phyloP scores from a whole-genome alignment of 2,888 invertebrate genomes.

The Corythucha ciliata region DNA sequence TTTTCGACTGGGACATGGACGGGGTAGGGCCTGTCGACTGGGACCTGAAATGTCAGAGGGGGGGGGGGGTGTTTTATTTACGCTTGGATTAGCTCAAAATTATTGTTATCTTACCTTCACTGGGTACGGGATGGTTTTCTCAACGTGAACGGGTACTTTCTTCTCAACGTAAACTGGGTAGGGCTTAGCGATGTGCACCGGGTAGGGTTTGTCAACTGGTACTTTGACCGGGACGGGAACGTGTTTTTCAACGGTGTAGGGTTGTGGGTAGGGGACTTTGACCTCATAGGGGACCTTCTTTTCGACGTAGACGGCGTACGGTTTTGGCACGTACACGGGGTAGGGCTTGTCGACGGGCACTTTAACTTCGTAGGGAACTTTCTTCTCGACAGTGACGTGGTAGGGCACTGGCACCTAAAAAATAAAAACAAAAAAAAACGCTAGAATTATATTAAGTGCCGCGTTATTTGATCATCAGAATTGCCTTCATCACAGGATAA shows the following conservation, averaged over 20 bases:
- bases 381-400: slow-evolving; percentile 46
- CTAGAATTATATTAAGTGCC: no score
- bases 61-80: slow-evolving; percentile 49
- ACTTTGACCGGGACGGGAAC: slow-evolving; percentile 57
- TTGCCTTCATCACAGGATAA: no score
- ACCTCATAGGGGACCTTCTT: slow-evolving; percentile 52
- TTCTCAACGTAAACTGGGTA: slow-evolving; percentile 68
- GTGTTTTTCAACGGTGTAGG: slow-evolving; percentile 39
- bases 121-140: slow-evolving; percentile 56
- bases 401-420: slow-evolving; percentile 68
- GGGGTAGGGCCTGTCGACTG: slow-evolving; percentile 65
- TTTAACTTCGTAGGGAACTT: slow-evolving; percentile 63
- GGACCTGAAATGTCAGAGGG: slow-evolving; percentile 57
- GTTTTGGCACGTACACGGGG: slow-evolving; percentile 64
- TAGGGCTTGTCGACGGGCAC: slow-evolving; percentile 47
- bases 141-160: slow-evolving; percentile 53
- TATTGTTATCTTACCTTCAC: no score
- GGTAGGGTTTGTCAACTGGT: slow-evolving; percentile 44
- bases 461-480: no score
- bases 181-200: slow-evolving; percentile 63
- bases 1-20: slow-evolving; percentile 62
- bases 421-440: no score
- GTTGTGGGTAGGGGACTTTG: slow-evolving; percentile 52
- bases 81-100: no score
- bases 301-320: slow-evolving; percentile 52